Conservation (phyloP, 2,797 vertebrate genomes). For the Rousettus madagascariensis region DNA sequence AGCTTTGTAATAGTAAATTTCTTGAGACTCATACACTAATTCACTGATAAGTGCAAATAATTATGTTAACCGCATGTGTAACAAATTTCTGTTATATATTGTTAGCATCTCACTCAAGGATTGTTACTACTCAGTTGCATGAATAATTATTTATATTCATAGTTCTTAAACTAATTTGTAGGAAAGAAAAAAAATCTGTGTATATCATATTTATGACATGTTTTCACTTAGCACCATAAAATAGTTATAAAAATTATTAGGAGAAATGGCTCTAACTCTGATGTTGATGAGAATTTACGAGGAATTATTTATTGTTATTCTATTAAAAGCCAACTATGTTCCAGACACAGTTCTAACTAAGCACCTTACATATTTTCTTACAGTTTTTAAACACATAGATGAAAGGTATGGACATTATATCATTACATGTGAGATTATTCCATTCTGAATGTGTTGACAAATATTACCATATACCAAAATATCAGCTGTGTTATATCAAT, state of each 20-base stretch:
- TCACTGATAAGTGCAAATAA: neutral
- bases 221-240: constrained; percentile 1
- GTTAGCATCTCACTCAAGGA: neutral
- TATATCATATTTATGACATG: neutral
- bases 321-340: neutral
- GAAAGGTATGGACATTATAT: neutral
- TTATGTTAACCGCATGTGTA: neutral
- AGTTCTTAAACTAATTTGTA: constrained; percentile 30
- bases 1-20: neutral
- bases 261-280: neutral
- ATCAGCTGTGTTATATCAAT: neutral
- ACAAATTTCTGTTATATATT: neutral
- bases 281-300: neutral
- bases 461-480: neutral
- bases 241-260: constrained; percentile 20
- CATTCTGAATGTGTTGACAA: constrained; percentile 29
- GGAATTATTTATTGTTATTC: neutral
- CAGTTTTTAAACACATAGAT: neutral
- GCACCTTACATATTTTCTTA: neutral
- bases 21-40: neutral
- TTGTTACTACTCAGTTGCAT: neutral
- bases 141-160: neutral
- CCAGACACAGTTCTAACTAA: neutral
- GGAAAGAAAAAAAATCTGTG: neutral
- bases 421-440: neutral